These are phyloP conservation scores for Mayetiola destructor DNA, from an alignment of 2,888 invertebrate genomes.

Conservation along the genomic window DNA sequence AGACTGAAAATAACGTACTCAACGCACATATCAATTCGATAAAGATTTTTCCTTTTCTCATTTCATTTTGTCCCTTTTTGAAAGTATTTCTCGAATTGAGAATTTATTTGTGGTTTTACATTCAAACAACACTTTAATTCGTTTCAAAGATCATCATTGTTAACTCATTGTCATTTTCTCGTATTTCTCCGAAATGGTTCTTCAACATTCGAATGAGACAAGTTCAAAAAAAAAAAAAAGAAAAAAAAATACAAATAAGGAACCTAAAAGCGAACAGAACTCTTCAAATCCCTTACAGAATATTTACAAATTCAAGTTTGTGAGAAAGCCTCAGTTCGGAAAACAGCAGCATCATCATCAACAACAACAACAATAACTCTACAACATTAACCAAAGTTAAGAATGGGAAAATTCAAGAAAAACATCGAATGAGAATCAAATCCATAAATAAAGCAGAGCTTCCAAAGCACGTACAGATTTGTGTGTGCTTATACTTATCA, in stretches of 20 bases:
- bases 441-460: conserved; percentile 6
- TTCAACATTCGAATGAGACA: background rate
- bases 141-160: conserved; percentile 9
- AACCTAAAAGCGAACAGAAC: no score
- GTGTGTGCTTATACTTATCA: conserved; percentile 11
- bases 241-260: no score
- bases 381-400: no score
- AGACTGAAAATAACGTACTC: no score
- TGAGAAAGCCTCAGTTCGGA: no score
- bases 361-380: no score
- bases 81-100: background rate
- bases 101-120: background rate
- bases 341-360: background rate
- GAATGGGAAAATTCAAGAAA: no score
- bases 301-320: no score
- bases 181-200: no score
- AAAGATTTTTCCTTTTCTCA: background rate
- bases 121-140: no score
- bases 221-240: background rate
- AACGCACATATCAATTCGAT: background rate
- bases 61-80: background rate
- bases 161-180: background rate
- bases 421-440: no score
- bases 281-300: no score
- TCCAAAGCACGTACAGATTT: conserved; percentile 4